These are phyloP conservation scores for Drosophila erecta DNA, from an alignment of 1,140 invertebrate genomes.

Conservation along the genomic window DNA sequence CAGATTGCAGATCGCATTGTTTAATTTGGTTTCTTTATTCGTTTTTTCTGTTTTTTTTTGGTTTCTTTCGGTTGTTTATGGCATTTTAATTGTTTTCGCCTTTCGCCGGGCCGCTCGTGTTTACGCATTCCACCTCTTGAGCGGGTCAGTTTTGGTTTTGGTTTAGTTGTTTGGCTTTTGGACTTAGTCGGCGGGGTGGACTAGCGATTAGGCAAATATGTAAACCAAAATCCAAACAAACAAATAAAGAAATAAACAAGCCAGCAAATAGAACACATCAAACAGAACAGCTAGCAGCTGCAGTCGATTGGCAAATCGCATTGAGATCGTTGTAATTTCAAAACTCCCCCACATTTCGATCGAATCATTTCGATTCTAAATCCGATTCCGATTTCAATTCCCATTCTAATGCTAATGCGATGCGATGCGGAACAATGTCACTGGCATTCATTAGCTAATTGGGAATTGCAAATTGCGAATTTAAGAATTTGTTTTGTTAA, in stretches of 20 bases:
- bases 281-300: constrained; percentile 8
- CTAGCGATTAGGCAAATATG: constrained; percentile 24
- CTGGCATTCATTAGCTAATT: constrained; percentile 28
- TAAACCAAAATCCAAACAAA: constrained; percentile 27
- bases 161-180: not conserved
- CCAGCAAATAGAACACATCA: not conserved
- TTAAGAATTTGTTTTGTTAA: constrained; percentile 52
- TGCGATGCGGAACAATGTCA: constrained; percentile 44
- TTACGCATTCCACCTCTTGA: constrained; percentile 33
- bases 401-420: constrained; percentile 21
- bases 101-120: constrained; percentile 16
- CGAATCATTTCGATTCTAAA: not conserved
- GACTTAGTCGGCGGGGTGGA: not conserved
- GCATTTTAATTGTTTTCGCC: constrained; percentile 38
- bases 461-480: constrained; percentile 28
- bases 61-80: constrained; percentile 18
- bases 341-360: constrained; percentile 28
- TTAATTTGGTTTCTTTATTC: constrained; percentile 2
- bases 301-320: constrained; percentile 31
- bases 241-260: not conserved
- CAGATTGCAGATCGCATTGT: constrained; percentile 17
- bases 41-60: not conserved
- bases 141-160: constrained; percentile 46
- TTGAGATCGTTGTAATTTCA: constrained; percentile 14
- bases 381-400: constrained; percentile 2